Evolutionary conservation across 1,140 invertebrate genomes (phyloP).

Genomic region (Papilio polytes): DNA sequence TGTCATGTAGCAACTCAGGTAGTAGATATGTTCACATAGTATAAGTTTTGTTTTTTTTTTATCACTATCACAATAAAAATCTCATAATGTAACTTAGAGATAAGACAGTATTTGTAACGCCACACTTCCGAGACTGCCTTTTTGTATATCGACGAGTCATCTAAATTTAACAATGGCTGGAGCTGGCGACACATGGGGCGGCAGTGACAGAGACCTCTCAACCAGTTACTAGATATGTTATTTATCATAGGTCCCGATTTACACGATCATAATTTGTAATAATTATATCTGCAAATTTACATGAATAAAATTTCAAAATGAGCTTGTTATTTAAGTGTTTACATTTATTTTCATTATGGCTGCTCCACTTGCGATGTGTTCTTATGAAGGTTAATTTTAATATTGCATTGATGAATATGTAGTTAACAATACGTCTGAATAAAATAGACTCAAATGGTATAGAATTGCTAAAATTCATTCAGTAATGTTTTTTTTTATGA

Average conservation of each 20-base stretch:
- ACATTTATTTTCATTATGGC: conserved; percentile 43
- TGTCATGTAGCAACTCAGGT: conserved; percentile 74
- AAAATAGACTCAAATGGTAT: no score
- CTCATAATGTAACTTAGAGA: conserved; percentile 80
- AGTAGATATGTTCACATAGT: conserved; percentile 78
- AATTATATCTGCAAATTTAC: conserved; percentile 85
- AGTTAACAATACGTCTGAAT: no score
- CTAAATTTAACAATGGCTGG: conserved; percentile 75
- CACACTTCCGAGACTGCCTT: conserved; percentile 84
- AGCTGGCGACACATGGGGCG: conserved; percentile 60
- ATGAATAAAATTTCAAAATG: conserved; percentile 84
- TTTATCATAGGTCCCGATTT: conserved; percentile 80
- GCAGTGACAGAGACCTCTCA: conserved; percentile 67
- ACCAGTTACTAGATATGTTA: conserved; percentile 77
- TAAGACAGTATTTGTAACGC: conserved; percentile 83
- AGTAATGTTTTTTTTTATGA: no score
- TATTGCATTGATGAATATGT: no score
- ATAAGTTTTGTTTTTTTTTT: conserved; percentile 81
- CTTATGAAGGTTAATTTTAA: no score
- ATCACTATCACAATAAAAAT: conserved; percentile 83
- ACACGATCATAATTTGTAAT: conserved; percentile 84
- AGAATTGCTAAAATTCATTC: no score
- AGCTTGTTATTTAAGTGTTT: conserved; percentile 78
- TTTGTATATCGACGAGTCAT: conserved; percentile 79
- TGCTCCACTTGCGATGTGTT: no score